phyloP scores from a whole-genome alignment of 2,888 invertebrate genomes.

The Stenichneumon culpator region DNA sequence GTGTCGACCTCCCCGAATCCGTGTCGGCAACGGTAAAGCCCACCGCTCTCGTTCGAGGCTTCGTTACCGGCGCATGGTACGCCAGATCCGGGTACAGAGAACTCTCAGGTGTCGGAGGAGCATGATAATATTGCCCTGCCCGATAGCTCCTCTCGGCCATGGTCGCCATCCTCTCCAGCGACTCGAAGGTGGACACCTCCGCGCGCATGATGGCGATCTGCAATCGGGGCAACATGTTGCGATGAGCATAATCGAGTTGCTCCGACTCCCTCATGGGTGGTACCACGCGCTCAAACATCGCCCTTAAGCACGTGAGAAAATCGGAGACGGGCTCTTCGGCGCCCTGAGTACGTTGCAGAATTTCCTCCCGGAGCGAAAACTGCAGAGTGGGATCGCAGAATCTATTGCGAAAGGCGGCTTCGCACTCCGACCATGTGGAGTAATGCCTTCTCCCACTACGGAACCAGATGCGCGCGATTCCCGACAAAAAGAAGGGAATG shows the following conservation, averaged over 20 bases:
- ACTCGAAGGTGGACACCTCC: background rate
- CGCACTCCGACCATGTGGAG: background rate
- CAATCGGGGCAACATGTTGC: conserved; percentile 35
- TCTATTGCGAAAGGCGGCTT: background rate
- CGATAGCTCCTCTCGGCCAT: background rate
- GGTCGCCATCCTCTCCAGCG: background rate
- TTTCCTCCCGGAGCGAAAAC: conserved; percentile 5
- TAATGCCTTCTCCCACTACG: background rate
- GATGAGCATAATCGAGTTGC: conserved; percentile 17
- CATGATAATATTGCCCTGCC: background rate
- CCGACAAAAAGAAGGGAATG: background rate
- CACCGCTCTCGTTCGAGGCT: no score
- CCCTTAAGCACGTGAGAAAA: conserved; percentile 4
- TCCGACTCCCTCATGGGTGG: background rate
- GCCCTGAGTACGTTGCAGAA: conserved; percentile 2
- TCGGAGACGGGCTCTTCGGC: background rate
- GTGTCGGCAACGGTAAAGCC: no score
- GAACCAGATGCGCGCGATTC: background rate
- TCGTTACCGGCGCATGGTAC: no score
- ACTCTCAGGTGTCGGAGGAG: background rate
- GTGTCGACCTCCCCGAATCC: no score
- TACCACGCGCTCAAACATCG: background rate
- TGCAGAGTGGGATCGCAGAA: conserved; percentile 19
- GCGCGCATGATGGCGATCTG: background rate
- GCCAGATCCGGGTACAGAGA: no score